Evolutionary conservation across 2,888 invertebrate species (phyloP), one percentile per base, ranked within the genome.

Genomic region (Heteropelma amictum): DNA sequence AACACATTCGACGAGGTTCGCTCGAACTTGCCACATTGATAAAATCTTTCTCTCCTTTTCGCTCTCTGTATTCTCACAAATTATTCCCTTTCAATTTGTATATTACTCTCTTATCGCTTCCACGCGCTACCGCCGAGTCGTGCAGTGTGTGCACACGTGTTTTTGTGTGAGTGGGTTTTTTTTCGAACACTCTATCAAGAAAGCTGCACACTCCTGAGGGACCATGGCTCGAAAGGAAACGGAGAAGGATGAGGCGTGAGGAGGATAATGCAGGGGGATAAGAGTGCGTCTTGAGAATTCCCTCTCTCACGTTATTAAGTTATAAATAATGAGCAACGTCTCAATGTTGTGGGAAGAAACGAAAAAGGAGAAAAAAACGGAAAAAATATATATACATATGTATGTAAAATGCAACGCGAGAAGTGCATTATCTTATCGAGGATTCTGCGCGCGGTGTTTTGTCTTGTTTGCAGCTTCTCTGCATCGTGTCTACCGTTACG

Each of bases 1-100:
- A 35, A 42, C 33, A 65, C 54, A 65, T 17, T 28, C 42, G 7
- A n/a, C n/a, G n/a, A n/a, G n/a, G n/a, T n/a, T n/a, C n/a, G 65
- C 40, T 61, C 61, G 51, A 51, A 56, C 45, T 51, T 60, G 8
- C 49, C 40, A 21, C 53, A 17, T 49, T 23, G n/a, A 5, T 21
- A 21, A 21, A 17, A 63, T n/a, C n/a, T n/a, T n/a, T n/a, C n/a
- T n/a, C n/a, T n/a, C n/a, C n/a, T n/a, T n/a, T n/a, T n/a, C 17
- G 30, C 53, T 71, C 64, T 49, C 74, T 35, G 63, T 63, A 61
- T 74, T 73, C 73, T 77, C 69, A 76, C 79, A 81, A 80, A 84
- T 80, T 80, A 83, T 81, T 77, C 77, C 77, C 74, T 78, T 81
- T 82, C 84, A 82, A 84, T 83, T 84, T 82, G 82, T 80, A 77